These are phyloP conservation scores for Sylvia borin DNA, from an alignment of 2,797 vertebrate genomes.

Conservation along the genomic window DNA sequence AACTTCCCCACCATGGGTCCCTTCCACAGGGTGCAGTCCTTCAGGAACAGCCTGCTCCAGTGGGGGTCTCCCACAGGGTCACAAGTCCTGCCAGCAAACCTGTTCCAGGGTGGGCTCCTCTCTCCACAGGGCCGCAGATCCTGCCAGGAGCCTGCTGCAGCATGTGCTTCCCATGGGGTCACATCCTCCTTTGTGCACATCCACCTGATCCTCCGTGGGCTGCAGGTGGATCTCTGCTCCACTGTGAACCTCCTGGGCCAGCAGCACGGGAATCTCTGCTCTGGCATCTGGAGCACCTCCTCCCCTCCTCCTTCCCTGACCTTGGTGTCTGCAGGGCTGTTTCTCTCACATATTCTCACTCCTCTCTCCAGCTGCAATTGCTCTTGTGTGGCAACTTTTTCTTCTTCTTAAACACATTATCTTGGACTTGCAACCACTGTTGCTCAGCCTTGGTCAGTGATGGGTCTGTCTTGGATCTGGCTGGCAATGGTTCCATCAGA, in stretches of 20 bases:
- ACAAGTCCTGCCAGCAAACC: not conserved
- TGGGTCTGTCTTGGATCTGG: not conserved
- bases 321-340: not conserved
- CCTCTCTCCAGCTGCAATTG: not conserved
- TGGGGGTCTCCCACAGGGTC: not conserved
- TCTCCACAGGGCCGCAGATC: not conserved
- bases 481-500: fast-evolving
- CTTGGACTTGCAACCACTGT: not conserved
- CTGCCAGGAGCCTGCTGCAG: not conserved
- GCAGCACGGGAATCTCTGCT: not conserved
- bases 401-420: not conserved
- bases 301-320: not conserved
- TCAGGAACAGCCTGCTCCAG: not conserved
- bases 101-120: not conserved
- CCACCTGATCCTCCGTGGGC: too few relatives aligned
- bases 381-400: not conserved
- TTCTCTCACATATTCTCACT: not conserved
- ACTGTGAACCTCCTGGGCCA: too few relatives aligned
- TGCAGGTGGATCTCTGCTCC: not conserved
- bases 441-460: not conserved
- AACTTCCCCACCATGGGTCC: fast-evolving
- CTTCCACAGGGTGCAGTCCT: not conserved
- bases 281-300: not conserved
- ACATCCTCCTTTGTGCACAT: not conserved
- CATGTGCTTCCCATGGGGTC: not conserved